Base-by-base conservation (phyloP, 1,140 invertebrate species). In the Drosophila sechellia region DNA sequence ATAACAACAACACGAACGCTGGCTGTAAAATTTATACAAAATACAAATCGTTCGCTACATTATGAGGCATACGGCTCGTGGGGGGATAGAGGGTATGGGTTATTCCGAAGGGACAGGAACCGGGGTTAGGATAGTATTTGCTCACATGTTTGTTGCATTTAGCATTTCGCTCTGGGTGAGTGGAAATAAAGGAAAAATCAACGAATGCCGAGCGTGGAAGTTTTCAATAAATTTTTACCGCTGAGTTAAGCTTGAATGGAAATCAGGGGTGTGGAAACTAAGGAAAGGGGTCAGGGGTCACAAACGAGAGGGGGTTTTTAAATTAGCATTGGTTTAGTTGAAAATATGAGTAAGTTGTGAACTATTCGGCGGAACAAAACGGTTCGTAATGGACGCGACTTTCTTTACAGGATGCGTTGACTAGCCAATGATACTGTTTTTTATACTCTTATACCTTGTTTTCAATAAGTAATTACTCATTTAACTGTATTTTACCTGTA, bases 1-100 rank as follows among this genome's bases (percentile, higher is more conserved):
- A 81, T 81, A 77, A 77, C 79, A 84, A 60, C 64, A 58, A 56
- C 60, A 52, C 43, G 17, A 64, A 43, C 66, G 66, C 20, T 70
- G 50, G 35, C 64, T 70, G 64, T 57, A 70, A 69, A 70, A 70
- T 70, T 70, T 70, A 70, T 70, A 70, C 66, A 70, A 74, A 75
- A 76, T 76, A 76, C 71, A 76, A 76, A 76, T 76, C 72, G 71
- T 66, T 76, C 25, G 72, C 72, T 66, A 76, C 72, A 76, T 75
- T 76, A 76, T 76, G 71, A 76, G 72, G 55, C 58, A 75, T 75
- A 56, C 22, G 43, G 72, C 72, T 65, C 48, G 69, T 64, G 69
- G 74, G 53, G 52, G 27, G 43, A 12, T 20, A 37, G 5, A 15
- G 8, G 42, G 17, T 1, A 13, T 12, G 13, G 20, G 34, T 8